These are phyloP conservation scores for Stenodema calcarata DNA, from an alignment of 2,888 invertebrate species.

Conservation along the genomic window DNA sequence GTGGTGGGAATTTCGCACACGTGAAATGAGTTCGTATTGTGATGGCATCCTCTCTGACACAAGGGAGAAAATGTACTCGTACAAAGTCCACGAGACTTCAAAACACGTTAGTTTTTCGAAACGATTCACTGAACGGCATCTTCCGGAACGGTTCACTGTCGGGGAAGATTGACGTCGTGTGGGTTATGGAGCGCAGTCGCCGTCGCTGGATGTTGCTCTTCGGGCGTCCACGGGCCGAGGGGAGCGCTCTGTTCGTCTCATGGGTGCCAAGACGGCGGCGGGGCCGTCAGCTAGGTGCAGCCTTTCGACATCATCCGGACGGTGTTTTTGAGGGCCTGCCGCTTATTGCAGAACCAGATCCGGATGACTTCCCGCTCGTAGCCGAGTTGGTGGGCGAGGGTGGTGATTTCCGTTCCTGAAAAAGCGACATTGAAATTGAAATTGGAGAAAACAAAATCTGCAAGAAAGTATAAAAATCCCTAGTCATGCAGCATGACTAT, in stretches of 20 bases:
- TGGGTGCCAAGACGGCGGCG: constrained; percentile 37
- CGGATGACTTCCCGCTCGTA: constrained; percentile 97
- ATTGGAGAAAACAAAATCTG: constrained; percentile 9
- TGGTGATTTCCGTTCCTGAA: constrained; percentile 94
- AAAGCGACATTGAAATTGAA: constrained; percentile 51
- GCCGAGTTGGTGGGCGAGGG: constrained; percentile 91
- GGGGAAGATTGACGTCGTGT: neutral
- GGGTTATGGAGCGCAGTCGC: neutral
- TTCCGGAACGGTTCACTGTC: neutral
- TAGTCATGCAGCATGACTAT: no score
- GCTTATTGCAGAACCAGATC: constrained; percentile 99
- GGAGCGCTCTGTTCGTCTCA: constrained; percentile 35
- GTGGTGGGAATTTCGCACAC: neutral
- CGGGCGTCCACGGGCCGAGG: neutral
- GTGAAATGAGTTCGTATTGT: neutral
- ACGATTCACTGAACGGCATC: neutral
- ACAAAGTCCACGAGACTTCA: no score
- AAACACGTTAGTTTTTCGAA: neutral
- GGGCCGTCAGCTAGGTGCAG: constrained; percentile 54
- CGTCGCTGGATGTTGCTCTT: neutral
- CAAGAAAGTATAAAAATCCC: no score
- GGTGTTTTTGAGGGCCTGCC: constrained; percentile 97
- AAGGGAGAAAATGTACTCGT: neutral
- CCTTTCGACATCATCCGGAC: constrained; percentile 92
- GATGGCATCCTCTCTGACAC: neutral